Base-by-base conservation (phyloP, 2,888 invertebrate genomes). In the Zele albiditarsus region DNA sequence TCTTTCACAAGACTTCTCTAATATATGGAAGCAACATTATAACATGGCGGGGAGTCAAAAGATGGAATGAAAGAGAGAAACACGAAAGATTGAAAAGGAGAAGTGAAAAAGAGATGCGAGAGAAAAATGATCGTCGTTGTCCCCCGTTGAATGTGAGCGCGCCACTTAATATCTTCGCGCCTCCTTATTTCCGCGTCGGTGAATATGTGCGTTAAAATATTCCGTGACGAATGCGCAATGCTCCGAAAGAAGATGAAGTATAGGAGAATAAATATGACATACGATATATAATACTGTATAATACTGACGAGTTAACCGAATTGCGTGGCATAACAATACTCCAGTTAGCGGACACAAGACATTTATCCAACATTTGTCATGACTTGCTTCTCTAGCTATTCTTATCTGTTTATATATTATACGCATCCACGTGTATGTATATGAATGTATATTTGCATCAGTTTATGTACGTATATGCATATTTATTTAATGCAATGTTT, bases 151-250 rank as follows among this genome's bases (percentile, higher is more conserved):
- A 38, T 57, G 16, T 38, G 53, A 53, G 72, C 38, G 68, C 62
- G 53, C 33, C 75, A 67, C 75, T 76, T 78, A 78, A 78, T 78
- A 78, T 74, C 74, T 76, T 78, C 69, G 76, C 76, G 74, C 72
- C 78, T 78, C 68, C 58, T 74, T 25, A 70, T 76, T 78, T 78
- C 76, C 78, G 74, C 72, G 67, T 78, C 69, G 76, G 28, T 42
- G 58, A 63, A 74, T 74, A 71, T 62, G 23, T 16, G 46, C 65
- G 63, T 62, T 63, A 75, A 75, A 78, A 75, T 71, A 78, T 75
- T 78, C 73, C 71, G 58, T 74, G 72, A 74, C 71, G 75, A 78
- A 75, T 75, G 62, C 60, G 63, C 57, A 49, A 63, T 23, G 49
- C 66, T 33, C 27, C 0, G 14, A 53, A 20, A 53, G 53, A 53